Conservation (phyloP, 1,140 invertebrate genomes). For the Chlorops oryzae region DNA sequence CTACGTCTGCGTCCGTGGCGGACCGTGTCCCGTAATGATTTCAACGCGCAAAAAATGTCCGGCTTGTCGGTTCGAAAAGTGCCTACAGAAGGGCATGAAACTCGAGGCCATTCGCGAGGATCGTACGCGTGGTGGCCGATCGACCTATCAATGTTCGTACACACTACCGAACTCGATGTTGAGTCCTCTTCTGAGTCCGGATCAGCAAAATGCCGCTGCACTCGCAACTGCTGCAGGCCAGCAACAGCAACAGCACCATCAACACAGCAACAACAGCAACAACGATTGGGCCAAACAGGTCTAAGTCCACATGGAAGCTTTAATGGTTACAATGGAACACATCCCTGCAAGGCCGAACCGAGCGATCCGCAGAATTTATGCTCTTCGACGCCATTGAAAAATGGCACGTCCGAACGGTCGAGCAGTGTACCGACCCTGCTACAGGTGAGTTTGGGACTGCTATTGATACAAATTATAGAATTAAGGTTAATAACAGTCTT, state of each 20-base stretch:
- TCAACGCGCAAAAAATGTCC: constrained; percentile 94
- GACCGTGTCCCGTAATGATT: constrained; percentile 84
- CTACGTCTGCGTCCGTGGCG: constrained; percentile 88
- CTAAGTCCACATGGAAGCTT: not conserved
- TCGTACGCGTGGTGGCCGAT: constrained; percentile 86
- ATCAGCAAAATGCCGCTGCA: constrained; percentile 29
- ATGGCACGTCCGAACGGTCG: constrained; percentile 16
- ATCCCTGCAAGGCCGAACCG: constrained; percentile 11
- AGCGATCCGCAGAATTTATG: too few relatives aligned
- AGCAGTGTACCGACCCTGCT: constrained; percentile 32
- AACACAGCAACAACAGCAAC: constrained; percentile 8
- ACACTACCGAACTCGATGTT: constrained; percentile 66
- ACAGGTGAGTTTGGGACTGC: constrained; percentile 25
- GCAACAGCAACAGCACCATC: constrained; percentile 24
- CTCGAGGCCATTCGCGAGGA: constrained; percentile 94
- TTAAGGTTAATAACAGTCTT: too few relatives aligned
- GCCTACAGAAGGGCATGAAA: constrained; percentile 93
- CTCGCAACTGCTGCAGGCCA: constrained; percentile 19
- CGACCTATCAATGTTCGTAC: constrained; percentile 91
- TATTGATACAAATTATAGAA: too few relatives aligned
- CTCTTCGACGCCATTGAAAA: constrained; percentile 14
- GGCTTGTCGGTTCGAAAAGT: constrained; percentile 95
- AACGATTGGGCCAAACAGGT: constrained; percentile 6
- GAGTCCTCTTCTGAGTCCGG: constrained; percentile 37
- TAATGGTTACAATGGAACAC: not conserved